These are phyloP conservation scores for Spea bombifrons DNA, from an alignment of 2,113 vertebrate species.

Conservation along the genomic window DNA sequence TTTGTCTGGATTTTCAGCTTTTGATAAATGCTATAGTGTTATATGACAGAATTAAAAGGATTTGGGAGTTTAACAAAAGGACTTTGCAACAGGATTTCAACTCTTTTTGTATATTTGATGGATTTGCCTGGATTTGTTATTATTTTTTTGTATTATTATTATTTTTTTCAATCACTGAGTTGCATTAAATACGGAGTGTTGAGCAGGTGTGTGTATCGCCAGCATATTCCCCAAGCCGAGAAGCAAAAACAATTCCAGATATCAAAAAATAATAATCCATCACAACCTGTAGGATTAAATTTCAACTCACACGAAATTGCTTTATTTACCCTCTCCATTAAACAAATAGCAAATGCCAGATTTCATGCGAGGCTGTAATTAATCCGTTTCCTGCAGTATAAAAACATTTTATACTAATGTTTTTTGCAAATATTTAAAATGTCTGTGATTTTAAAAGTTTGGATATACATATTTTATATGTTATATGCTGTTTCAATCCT, in stretches of 20 bases:
- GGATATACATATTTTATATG: too few relatives aligned
- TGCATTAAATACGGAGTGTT: conserved; percentile 61
- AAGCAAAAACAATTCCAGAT: conserved; percentile 68
- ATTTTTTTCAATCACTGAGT: conserved; percentile 68
- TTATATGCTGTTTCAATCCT: too few relatives aligned
- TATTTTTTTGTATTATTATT: conserved; percentile 29
- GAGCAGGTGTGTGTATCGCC: conserved; percentile 71
- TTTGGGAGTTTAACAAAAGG: conserved; percentile 78
- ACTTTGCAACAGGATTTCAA: conserved; percentile 75
- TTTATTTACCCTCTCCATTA: conserved; percentile 63
- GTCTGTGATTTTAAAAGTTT: too few relatives aligned
- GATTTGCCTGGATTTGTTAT: conserved; percentile 62
- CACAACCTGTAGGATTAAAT: conserved; percentile 70
- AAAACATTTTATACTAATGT: conserved; percentile 53
- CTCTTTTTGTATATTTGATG: conserved; percentile 73
- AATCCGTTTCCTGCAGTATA: conserved; percentile 57
- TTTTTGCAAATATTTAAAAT: conserved; percentile 47
- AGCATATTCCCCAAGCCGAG: conserved; percentile 61
- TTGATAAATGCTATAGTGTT: conserved; percentile 76
- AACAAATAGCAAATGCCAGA: conserved; percentile 54
- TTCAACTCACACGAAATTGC: conserved; percentile 36
- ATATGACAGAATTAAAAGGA: conserved; percentile 80
- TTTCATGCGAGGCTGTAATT: conserved; percentile 54
- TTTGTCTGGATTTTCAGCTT: conserved; percentile 81
- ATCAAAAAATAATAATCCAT: conserved; percentile 69